Conservation (phyloP, 23 tunicate genomes). For the Styela clava region DNA sequence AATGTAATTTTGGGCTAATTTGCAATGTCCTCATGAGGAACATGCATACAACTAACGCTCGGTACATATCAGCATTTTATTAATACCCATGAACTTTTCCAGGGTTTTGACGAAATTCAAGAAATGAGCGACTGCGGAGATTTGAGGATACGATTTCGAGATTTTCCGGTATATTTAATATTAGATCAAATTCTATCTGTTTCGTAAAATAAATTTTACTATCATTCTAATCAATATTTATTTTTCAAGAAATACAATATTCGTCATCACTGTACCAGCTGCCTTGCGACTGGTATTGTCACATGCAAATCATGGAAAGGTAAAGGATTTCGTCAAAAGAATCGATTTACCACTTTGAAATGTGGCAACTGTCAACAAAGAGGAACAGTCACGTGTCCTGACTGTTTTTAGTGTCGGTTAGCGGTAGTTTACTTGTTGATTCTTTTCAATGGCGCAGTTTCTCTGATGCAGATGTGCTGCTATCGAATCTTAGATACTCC, state of each 20-base stretch:
- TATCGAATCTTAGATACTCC: no score
- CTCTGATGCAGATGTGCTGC: no score
- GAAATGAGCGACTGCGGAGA: constrained; percentile 99
- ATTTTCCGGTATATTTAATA: constrained; percentile 91
- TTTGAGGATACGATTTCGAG: constrained; percentile 86
- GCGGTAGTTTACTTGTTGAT: no score
- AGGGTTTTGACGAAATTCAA: constrained; percentile 84
- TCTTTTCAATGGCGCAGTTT: no score
- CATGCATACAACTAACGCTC: no score
- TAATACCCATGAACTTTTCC: no score
- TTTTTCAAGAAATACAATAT: constrained; percentile 69
- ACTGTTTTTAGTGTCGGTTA: constrained; percentile 54
- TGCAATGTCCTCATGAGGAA: no score
- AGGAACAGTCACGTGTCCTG: constrained; percentile 68
- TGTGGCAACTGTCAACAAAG: constrained; percentile 73
- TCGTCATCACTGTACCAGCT: constrained; percentile 62
- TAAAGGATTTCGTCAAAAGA: constrained; percentile 43
- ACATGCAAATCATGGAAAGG: constrained; percentile 79
- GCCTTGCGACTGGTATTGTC: constrained; percentile 53
- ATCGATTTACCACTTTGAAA: constrained; percentile 65
- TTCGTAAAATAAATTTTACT: no score
- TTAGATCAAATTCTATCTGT: no score
- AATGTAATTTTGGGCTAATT: no score
- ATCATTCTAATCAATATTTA: no score
- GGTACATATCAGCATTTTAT: no score